phyloP scores from a whole-genome alignment of 2,888 invertebrate species.

The Phoenoteleia sp. region DNA sequence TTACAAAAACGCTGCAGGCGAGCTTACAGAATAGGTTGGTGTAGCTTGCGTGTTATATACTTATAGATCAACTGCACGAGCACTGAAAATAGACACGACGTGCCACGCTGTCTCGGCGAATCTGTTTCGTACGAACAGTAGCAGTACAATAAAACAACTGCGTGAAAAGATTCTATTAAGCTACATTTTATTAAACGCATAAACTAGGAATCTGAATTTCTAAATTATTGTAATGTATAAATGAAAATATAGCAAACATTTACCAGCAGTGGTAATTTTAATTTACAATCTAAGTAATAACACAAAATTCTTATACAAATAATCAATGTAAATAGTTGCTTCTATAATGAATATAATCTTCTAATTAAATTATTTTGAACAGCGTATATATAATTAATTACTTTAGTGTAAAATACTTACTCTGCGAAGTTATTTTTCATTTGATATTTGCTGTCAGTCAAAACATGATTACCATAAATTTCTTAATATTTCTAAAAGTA shows the following conservation, averaged over 20 bases:
- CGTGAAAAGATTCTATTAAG: conserved; percentile 42
- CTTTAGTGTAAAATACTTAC: too few species aligned
- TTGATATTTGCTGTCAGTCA: background rate
- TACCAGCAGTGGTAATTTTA: too few species aligned
- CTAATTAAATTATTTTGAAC: too few species aligned
- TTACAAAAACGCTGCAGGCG: conserved; percentile 35
- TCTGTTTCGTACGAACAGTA: conserved; percentile 41
- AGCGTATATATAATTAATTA: too few species aligned
- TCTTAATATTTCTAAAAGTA: background rate
- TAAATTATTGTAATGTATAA: too few species aligned
- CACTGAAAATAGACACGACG: conserved; percentile 41
- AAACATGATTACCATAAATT: background rate
- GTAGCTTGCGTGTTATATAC: conserved; percentile 44
- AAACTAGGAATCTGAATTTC: conserved; percentile 1
- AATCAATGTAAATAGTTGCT: too few species aligned
- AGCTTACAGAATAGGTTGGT: conserved; percentile 18
- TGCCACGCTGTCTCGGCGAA: conserved; percentile 54
- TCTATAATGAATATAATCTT: too few species aligned
- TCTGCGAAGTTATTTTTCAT: background rate
- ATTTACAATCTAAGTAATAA: too few species aligned
- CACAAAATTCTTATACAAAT: too few species aligned
- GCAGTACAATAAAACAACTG: conserved; percentile 27
- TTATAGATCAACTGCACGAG: conserved; percentile 51
- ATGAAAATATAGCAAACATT: too few species aligned
- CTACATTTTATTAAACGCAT: conserved; percentile 33